Evolutionary conservation across 2,888 invertebrate species (phyloP).

Genomic region (Drosophila tanythrix): DNA sequence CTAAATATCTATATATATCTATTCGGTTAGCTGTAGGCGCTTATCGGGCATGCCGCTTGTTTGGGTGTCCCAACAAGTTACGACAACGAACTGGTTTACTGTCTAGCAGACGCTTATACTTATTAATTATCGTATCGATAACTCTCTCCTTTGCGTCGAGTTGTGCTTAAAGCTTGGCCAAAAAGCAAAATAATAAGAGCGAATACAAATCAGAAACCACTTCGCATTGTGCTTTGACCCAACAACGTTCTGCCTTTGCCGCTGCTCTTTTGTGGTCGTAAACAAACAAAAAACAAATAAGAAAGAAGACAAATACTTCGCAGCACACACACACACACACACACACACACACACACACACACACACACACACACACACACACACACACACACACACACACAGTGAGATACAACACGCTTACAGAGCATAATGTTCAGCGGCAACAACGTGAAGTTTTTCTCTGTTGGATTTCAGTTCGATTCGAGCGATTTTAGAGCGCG

Average conservation of each 20-base stretch:
- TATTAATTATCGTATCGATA: conserved; percentile 79
- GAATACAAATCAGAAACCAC: conserved; percentile 27
- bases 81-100: conserved; percentile 65
- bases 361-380: conserved; percentile 26
- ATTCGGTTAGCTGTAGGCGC: conserved; percentile 47
- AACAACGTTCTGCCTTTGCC: conserved; percentile 53
- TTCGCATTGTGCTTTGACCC: conserved; percentile 54
- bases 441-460: conserved; percentile 73
- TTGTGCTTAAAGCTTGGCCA: conserved; percentile 27
- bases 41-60: conserved; percentile 71
- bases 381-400: conserved; percentile 24
- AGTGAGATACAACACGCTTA: conserved; percentile 14
- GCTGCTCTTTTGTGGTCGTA: conserved; percentile 62
- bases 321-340: conserved; percentile 17
- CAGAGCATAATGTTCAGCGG: conserved; percentile 76
- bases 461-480: conserved; percentile 70
- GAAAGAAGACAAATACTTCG: conserved; percentile 47
- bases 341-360: conserved; percentile 19
- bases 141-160: conserved; percentile 52
- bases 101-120: conserved; percentile 50
- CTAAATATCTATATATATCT: conserved; percentile 18
- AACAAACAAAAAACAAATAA: conserved; percentile 56
- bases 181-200: conserved; percentile 17
- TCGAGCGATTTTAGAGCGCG: conserved; percentile 77
- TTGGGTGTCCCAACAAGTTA: conserved; percentile 70